Conservation (phyloP, 2,113 vertebrate genomes). For the Mola mola region DNA sequence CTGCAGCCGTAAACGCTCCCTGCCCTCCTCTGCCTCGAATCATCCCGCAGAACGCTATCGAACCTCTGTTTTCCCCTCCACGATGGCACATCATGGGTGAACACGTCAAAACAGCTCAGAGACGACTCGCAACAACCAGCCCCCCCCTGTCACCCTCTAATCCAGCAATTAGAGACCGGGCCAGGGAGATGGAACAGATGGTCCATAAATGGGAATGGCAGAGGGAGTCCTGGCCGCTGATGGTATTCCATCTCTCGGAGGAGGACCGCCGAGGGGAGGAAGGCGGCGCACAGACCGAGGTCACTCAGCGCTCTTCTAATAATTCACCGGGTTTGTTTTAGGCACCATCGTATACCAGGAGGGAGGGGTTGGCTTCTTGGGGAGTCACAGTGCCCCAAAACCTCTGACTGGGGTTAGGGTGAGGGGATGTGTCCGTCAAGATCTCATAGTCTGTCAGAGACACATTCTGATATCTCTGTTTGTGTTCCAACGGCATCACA, state of each 20-base stretch:
- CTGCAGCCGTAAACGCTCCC: no score
- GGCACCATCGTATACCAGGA: neutral
- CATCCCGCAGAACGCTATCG: constrained; percentile 2
- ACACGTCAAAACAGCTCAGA: constrained; percentile 67
- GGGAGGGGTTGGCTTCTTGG: neutral
- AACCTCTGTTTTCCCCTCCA: constrained; percentile 27
- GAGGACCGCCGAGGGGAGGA: constrained; percentile 20
- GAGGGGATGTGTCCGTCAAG: no score
- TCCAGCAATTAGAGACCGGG: constrained; percentile 64
- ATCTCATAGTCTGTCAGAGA: no score
- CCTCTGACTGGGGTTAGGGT: no score
- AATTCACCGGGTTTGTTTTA: constrained; percentile 12
- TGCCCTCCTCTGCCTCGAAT: no score
- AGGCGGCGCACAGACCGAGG: constrained; percentile 26
- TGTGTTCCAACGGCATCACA: no score
- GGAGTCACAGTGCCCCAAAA: no score
- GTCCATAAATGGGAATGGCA: constrained; percentile 67
- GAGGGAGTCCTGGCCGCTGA: constrained; percentile 43
- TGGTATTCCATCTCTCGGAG: constrained; percentile 48
- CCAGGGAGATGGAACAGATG: constrained; percentile 70
- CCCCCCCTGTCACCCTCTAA: constrained; percentile 60
- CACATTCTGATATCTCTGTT: no score
- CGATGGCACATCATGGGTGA: constrained; percentile 53
- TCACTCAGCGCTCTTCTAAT: constrained; percentile 11
- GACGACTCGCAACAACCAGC: constrained; percentile 56